These are phyloP conservation scores for Autographa gamma DNA, from an alignment of 2,888 invertebrate genomes.

Conservation along the genomic window DNA sequence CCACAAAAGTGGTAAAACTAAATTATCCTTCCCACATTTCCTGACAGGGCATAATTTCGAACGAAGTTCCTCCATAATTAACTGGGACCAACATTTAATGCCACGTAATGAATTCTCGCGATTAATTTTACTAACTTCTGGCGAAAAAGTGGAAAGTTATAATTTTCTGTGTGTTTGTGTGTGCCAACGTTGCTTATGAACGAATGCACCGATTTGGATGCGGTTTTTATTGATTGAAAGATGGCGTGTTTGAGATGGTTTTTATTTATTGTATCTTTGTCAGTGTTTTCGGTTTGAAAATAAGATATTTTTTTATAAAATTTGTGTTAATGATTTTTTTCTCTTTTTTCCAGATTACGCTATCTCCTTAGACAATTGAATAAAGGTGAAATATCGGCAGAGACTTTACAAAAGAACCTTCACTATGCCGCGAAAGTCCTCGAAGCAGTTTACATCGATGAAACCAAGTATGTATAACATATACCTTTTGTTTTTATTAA, in stretches of 20 bases:
- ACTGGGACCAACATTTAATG: constrained; percentile 29
- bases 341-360: constrained; percentile 93
- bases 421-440: constrained; percentile 97
- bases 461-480: constrained; percentile 94
- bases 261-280: too few relatives aligned
- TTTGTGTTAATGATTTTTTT: constrained; percentile 23
- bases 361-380: constrained; percentile 96
- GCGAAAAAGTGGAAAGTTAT: background rate
- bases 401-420: constrained; percentile 96
- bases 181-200: too few relatives aligned
- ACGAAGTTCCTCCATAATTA: constrained; percentile 30
- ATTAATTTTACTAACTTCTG: constrained; percentile 30
- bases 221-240: too few relatives aligned
- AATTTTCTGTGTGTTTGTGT: too few relatives aligned
- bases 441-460: constrained; percentile 97
- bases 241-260: too few relatives aligned
- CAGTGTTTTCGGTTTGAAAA: too few relatives aligned
- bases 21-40: background rate
- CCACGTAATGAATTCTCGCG: constrained; percentile 26
- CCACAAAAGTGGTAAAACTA: background rate
- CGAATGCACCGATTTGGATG: too few relatives aligned
- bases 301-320: background rate
- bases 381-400: constrained; percentile 95
- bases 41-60: constrained; percentile 16
- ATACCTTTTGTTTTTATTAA: constrained; percentile 24